Percentiles rank a stretch among this genome's conserved stretches.
Evolutionary conservation across 2,113 vertebrate species (phyloP).

Genomic region (Hymenochirus boettgeri): DNA sequence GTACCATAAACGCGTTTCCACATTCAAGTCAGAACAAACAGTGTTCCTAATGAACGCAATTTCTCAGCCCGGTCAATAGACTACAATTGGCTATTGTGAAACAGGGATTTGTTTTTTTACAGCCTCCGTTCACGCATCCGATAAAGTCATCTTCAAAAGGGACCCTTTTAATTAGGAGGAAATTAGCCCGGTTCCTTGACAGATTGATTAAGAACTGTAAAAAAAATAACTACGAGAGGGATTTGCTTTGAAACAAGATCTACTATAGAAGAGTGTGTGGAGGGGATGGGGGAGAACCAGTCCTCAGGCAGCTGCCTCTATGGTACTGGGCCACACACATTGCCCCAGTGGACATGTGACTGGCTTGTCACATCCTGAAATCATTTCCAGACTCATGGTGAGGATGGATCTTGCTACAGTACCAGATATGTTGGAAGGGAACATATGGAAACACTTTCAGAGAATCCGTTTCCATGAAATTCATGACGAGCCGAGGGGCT

Average conservation of each 20-base stretch:
- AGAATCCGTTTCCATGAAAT: conserved; percentile 97
- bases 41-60: neutral
- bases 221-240: conserved; percentile 64
- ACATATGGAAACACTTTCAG: conserved; percentile 99
- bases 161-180: conserved; percentile 47
- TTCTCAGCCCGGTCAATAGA: conserved; percentile 12
- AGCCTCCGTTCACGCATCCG: conserved; percentile 26
- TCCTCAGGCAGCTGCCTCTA: conserved; percentile 65
- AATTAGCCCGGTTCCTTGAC: conserved; percentile 51
- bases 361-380: conserved; percentile 78
- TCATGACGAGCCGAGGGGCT: conserved; percentile 93
- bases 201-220: conserved; percentile 69
- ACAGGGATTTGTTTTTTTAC: too few species aligned
- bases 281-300: conserved; percentile 53
- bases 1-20: too few species aligned
- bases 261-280: conserved; percentile 53
- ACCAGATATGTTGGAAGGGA: conserved; percentile 91
- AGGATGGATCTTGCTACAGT: conserved; percentile 84
- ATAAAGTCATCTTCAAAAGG: conserved; percentile 45
- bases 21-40: neutral
- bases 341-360: conserved; percentile 68
- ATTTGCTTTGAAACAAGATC: conserved; percentile 77
- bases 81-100: too few species aligned
- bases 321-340: conserved; percentile 74
- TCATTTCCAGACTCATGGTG: conserved; percentile 75